Base-by-base conservation (phyloP, 2,888 invertebrate genomes). In the Caenorhabditis doughertyi region DNA sequence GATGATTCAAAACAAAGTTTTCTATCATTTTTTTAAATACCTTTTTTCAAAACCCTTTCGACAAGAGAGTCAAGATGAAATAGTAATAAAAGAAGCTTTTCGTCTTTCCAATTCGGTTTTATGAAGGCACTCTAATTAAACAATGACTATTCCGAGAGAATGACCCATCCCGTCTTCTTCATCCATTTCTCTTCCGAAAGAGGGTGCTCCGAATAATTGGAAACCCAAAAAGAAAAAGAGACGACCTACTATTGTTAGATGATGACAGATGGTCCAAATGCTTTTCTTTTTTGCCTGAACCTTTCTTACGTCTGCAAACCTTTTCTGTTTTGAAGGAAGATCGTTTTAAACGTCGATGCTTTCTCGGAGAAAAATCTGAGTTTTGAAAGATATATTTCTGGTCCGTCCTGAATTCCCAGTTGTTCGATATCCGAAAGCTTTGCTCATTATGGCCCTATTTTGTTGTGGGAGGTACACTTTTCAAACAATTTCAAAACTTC, bases 111-210 rank as follows among this genome's bases (percentile, higher is more conserved):
- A 65, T 74, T 74, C 65, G 56, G 65, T 65, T 74, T 74, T 74
- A 74, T 65, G 65, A 74, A 76, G 76, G 47, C 67, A 67, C 67
- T 64, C 64, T 53, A 73, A 73, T 73, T 73, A 73, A 73, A 64
- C 73, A 73, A 72, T 72, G 58, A 62, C 64, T 55, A 60, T 64
- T 47, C 23, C 21, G 27, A 47, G 44, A 18, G 18, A 53, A 62
- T 32, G 72, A 62, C 51, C 65, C 65, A 44, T n/a, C 44, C 13
- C 35, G 29, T 29, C 44, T 39, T 25, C 42, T 55, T 55, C 58
- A 35, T 23, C 47, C 49, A 47, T 47, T n/a, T 47, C n/a, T 47
- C 3, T 47, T n/a, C 8, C 21, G 39, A 39, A 32, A 42, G 11
- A n/a, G 72, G 49, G 51, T 62, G 60, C 72, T 64, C 53, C 25